phyloP scores from a whole-genome alignment of 92 coral and sea anemone genomes.

The Hydrozoanthus gracilis region DNA sequence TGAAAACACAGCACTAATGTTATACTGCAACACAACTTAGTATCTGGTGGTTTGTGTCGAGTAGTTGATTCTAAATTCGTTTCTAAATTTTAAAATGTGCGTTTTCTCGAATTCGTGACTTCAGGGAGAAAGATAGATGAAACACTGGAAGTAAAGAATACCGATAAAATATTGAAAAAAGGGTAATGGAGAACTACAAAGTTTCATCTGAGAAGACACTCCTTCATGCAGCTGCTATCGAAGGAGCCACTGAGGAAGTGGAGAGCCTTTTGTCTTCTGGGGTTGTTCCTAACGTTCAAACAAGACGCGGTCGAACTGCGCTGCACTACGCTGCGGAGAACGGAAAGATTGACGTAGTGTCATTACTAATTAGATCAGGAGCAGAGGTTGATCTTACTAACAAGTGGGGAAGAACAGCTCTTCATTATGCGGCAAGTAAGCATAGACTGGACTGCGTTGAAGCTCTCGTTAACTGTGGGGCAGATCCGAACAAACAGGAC shows the following conservation, averaged over 20 bases:
- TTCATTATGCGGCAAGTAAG: slow-evolving; percentile 64
- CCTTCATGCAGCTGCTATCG: slow-evolving; percentile 43
- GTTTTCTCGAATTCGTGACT: too few relatives aligned
- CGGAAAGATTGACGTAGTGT: slow-evolving; percentile 38
- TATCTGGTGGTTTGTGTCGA: too few relatives aligned
- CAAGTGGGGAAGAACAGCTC: slow-evolving; percentile 62
- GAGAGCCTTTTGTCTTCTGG: slow-evolving; percentile 28
- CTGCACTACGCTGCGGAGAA: slow-evolving; percentile 59
- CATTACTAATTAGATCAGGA: slow-evolving; percentile 28
- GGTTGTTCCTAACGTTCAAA: slow-evolving; percentile 29
- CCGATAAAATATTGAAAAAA: too few relatives aligned
- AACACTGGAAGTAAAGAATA: too few relatives aligned
- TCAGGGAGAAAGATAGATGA: too few relatives aligned
- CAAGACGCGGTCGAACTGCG: slow-evolving; percentile 60
- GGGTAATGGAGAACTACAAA: background rate
- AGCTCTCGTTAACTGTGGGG: slow-evolving; percentile 34
- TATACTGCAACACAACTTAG: too few relatives aligned
- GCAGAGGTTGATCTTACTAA: slow-evolving; percentile 53
- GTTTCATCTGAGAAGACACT: slow-evolving; percentile 12
- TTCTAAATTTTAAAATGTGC: too few relatives aligned
- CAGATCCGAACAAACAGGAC: slow-evolving; percentile 46
- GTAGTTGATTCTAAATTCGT: too few relatives aligned
- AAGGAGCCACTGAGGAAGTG: slow-evolving; percentile 15
- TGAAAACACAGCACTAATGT: too few relatives aligned
- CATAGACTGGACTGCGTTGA: slow-evolving; percentile 38